Conservation (phyloP, 2,888 invertebrate genomes). For the Platerodrilus igneus region DNA sequence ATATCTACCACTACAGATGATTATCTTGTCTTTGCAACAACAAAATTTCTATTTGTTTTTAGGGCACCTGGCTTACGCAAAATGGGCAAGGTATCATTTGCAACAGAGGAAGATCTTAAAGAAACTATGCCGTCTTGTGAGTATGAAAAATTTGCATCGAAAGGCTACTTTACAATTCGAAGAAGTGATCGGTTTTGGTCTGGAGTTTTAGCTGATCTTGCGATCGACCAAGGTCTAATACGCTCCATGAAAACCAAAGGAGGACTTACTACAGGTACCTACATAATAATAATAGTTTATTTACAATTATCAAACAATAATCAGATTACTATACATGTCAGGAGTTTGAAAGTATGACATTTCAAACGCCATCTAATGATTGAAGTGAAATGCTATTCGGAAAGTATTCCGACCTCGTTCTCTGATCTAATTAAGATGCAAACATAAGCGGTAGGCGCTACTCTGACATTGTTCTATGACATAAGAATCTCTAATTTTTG, state of each 20-base stretch:
- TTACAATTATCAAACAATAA: no score
- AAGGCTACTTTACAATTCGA: conserved; percentile 10
- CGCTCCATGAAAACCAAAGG: conserved; percentile 7
- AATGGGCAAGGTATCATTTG: conserved; percentile 10
- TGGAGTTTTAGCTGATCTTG: conserved; percentile 7
- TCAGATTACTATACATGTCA: no score
- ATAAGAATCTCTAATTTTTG: no score
- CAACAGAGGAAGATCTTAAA: conserved; percentile 9
- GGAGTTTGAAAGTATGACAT: no score
- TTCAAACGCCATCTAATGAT: no score
- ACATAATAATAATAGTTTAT: no score
- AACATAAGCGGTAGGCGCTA: no score
- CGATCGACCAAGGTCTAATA: conserved; percentile 5
- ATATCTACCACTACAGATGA: no score
- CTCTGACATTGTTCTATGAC: no score
- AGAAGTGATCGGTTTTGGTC: conserved; percentile 7
- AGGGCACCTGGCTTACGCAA: conserved; percentile 7
- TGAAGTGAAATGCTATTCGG: no score
- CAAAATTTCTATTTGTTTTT: conserved; percentile 4
- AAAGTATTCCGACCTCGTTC: no score
- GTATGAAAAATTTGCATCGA: conserved; percentile 8
- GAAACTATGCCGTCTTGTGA: conserved; percentile 5
- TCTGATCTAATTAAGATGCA: no score
- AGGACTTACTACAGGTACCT: conserved; percentile 9
- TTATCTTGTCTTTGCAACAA: not conserved